These are phyloP conservation scores for Cheilosia pagana DNA, from an alignment of 2,888 invertebrate species.

Conservation along the genomic window DNA sequence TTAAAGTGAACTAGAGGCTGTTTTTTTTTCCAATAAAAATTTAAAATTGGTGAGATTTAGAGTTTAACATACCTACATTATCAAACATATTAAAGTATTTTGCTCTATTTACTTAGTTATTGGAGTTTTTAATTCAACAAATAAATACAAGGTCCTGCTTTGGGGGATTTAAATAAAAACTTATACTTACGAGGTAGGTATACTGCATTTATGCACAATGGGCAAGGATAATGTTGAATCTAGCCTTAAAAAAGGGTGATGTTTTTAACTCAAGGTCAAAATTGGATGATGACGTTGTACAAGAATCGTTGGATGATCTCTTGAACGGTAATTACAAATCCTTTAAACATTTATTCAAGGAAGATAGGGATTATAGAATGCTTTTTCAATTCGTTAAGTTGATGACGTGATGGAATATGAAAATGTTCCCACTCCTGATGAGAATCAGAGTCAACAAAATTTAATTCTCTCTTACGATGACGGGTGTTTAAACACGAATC, in stretches of 20 bases:
- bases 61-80: neutral
- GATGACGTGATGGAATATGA: conserved; percentile 17
- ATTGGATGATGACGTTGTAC: too few species aligned
- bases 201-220: neutral
- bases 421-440: conserved; percentile 9
- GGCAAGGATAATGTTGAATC: neutral
- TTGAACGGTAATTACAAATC: neutral
- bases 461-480: too few species aligned
- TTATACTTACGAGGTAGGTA: conserved; percentile 13
- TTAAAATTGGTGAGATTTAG: neutral
- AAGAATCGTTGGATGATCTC: too few species aligned
- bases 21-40: neutral
- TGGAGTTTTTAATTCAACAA: too few species aligned
- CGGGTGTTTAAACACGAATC: too few species aligned
- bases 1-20: neutral
- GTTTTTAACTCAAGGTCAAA: neutral
- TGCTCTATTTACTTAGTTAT: too few species aligned
- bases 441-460: conserved; percentile 5
- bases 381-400: conserved; percentile 4
- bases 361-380: conserved; percentile 5
- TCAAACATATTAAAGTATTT: too few species aligned
- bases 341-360: neutral
- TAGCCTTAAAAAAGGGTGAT: conserved; percentile 2
- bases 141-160: too few species aligned
- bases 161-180: neutral